These are phyloP conservation scores for Coleophora flavipennella DNA, from an alignment of 2,888 invertebrate genomes.

Conservation along the genomic window DNA sequence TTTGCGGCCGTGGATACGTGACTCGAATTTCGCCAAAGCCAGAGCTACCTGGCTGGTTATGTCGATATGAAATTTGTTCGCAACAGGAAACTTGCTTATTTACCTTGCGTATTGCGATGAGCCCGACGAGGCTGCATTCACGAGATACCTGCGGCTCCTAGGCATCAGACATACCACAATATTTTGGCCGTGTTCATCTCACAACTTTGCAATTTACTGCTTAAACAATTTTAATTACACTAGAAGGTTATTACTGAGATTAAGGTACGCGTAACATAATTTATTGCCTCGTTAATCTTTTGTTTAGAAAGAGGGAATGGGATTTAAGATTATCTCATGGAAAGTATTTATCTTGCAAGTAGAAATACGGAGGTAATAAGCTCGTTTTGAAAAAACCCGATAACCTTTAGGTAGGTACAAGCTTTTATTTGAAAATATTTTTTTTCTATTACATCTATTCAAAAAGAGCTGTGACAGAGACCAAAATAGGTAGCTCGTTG, in stretches of 20 bases:
- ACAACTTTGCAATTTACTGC: background rate
- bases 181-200: background rate
- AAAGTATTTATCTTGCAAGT: too few species aligned
- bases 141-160: background rate
- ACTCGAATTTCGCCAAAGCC: conserved; percentile 33
- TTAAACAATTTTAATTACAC: background rate
- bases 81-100: conserved; percentile 45
- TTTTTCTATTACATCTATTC: too few species aligned
- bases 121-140: conserved; percentile 4
- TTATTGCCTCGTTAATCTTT: background rate
- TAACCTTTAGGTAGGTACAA: too few species aligned
- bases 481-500: too few species aligned
- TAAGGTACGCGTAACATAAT: background rate
- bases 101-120: conserved; percentile 40
- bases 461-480: too few species aligned
- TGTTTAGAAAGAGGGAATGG: conserved; percentile 1
- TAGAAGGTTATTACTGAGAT: conserved; percentile 4
- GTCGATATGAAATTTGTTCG: conserved; percentile 49
- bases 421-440: too few species aligned
- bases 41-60: conserved; percentile 35
- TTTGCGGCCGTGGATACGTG: conserved; percentile 50
- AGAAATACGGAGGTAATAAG: too few species aligned
- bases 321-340: background rate
- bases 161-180: too few species aligned
- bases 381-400: too few species aligned